These are phyloP conservation scores for Tinamus guttatus DNA, from an alignment of 2,113 vertebrate genomes.

Conservation along the genomic window DNA sequence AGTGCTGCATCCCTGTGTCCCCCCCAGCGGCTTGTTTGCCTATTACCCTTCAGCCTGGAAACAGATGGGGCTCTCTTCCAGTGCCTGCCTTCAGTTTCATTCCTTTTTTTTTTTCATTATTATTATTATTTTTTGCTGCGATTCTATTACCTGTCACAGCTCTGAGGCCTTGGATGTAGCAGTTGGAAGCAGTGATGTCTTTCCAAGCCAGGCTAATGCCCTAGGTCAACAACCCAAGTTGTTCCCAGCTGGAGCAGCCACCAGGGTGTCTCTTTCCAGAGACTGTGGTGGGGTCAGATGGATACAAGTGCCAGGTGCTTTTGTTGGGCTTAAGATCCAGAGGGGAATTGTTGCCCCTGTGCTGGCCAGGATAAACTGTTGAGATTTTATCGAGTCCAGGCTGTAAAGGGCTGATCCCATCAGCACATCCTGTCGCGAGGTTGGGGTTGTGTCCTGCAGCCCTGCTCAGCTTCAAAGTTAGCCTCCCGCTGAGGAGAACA, in stretches of 20 bases:
- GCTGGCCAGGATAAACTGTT: background rate
- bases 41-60: conserved; percentile 73
- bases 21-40: conserved; percentile 71
- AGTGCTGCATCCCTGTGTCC: background rate
- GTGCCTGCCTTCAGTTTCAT: conserved; percentile 66
- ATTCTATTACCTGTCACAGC: conserved; percentile 75
- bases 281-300: background rate
- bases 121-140: conserved; percentile 74
- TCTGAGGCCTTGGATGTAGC: conserved; percentile 49
- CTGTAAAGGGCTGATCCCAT: background rate
- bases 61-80: conserved; percentile 69
- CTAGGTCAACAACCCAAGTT: background rate
- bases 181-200: conserved; percentile 67
- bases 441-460: background rate
- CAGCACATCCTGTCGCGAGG: background rate
- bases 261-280: background rate
- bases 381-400: background rate
- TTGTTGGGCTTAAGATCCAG: background rate
- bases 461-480: background rate
- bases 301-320: fast-evolving
- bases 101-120: background rate
- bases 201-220: conserved; percentile 68
- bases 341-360: background rate
- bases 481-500: background rate
- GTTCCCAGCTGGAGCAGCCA: background rate